These are phyloP conservation scores for Austrofundulus limnaeus DNA, from an alignment of 2,113 vertebrate genomes.

Conservation along the genomic window DNA sequence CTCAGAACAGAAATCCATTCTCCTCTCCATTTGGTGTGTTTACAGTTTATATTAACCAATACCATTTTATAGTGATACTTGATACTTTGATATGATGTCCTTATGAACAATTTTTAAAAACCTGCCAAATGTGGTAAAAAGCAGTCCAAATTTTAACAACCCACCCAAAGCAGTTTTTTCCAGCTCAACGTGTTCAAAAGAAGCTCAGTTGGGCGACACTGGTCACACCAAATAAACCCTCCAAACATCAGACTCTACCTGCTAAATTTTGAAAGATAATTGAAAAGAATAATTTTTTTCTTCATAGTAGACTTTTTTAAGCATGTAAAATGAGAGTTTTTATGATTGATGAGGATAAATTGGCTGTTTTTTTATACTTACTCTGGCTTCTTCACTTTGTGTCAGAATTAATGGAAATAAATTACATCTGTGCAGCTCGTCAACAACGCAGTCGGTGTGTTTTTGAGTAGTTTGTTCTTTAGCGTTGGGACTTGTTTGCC, in stretches of 20 bases:
- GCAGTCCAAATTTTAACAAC: no score
- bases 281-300: background rate
- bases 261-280: background rate
- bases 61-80: no score
- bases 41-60: no score
- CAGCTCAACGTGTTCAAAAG: no score
- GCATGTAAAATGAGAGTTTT: background rate
- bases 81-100: no score
- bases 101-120: no score
- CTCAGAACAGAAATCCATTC: no score
- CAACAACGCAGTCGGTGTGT: constrained; percentile 1
- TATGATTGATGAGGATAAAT: constrained; percentile 43
- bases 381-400: background rate
- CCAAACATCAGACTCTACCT: background rate
- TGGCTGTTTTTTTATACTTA: background rate
- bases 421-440: constrained; percentile 26
- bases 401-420: constrained; percentile 46
- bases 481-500: constrained; percentile 53
- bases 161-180: no score
- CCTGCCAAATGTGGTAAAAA: no score
- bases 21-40: no score
- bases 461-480: constrained; percentile 1
- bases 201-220: no score
- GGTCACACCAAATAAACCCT: background rate
- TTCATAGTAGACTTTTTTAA: background rate